Base-by-base conservation (phyloP, 2,797 vertebrate species). In the Neoniphon sammara region DNA sequence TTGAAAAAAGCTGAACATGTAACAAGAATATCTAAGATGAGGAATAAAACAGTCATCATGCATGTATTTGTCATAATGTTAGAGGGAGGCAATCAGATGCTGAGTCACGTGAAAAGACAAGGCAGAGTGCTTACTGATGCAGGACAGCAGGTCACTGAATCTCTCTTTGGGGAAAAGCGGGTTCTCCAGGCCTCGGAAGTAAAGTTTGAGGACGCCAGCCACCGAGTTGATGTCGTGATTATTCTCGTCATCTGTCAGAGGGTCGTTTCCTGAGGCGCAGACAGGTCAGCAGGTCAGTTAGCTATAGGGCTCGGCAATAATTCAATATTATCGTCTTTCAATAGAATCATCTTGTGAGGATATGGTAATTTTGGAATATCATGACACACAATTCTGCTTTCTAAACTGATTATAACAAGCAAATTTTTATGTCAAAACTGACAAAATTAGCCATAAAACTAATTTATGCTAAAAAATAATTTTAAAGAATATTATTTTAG, bases 171-270 rank as follows among this genome's bases (percentile, higher is more conserved):
- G 97, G 95, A 99, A 98, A 83, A 98, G 95, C 68, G 97, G 96
- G 88, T 98, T 99, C 94, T 99, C 98, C 93, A 99, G 94, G 80
- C 97, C 97, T 49, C 98, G 94, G 93, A 99, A 99, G 91, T 99
- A 99, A 75, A 99, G 96, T 91, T 99, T 99, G 83, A 99, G 95
- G 89, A 98, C 97, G 0, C 98, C 98, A 49, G 97, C 98, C 85
- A 99, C 98, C 9, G 98, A 99, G 88, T 99, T 99, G 89, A 99
- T 98, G 88, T 99, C 98, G n/a, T 98, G 97, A 90, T 97, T 97
- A 87, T 96, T 97, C 92, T 99, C 97, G 55, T 98, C 97, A 49
- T 98, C 98, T 12, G 95, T 94, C 92, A 99, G 94, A 84, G 98
- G 98, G 87, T 99, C 98, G 63, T 99, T 98, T 92, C 98, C 98